Conservation (phyloP, 30 jellyfish, hydroid and myxozoan genomes). For the Aurelia coerulea region DNA sequence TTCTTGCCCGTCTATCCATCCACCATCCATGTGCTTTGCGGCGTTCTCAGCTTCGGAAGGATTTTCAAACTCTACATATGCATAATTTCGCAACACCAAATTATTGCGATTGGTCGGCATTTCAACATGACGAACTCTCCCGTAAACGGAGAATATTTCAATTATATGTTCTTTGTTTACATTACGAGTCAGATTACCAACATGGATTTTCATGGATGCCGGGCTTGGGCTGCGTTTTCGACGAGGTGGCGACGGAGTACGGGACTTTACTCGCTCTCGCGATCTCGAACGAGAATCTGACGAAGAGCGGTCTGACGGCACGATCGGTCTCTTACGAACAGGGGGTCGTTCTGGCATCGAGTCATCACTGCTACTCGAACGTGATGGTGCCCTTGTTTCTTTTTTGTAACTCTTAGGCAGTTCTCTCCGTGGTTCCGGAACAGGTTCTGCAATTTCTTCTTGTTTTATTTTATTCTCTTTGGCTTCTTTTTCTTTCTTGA, state of each 20-base stretch:
- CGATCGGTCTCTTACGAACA: constrained; percentile 23
- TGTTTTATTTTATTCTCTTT: constrained; percentile 34
- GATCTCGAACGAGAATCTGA: constrained; percentile 83
- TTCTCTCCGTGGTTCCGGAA: constrained; percentile 43
- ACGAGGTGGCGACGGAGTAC: constrained; percentile 75
- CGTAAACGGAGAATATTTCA: constrained; percentile 93
- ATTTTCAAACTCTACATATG: constrained; percentile 86
- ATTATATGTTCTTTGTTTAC: constrained; percentile 89
- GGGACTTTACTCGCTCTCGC: constrained; percentile 44
- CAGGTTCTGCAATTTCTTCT: constrained; percentile 28
- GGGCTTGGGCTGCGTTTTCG: constrained; percentile 93
- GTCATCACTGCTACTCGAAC: constrained; percentile 53
- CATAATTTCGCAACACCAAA: constrained; percentile 89
- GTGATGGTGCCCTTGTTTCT: constrained; percentile 56
- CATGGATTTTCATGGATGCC: constrained; percentile 75
- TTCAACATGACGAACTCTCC: constrained; percentile 91
- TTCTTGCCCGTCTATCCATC: constrained; percentile 99
- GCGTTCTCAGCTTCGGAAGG: constrained; percentile 95
- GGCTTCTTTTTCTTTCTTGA: constrained; percentile 56
- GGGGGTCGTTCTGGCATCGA: constrained; percentile 66
- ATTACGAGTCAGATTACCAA: constrained; percentile 94
- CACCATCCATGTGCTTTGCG: constrained; percentile 96
- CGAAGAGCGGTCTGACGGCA: constrained; percentile 66
- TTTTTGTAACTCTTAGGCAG: constrained; percentile 68
- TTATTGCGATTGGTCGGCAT: constrained; percentile 84